Evolutionary conservation across 2,113 vertebrate species (phyloP).

Genomic region (Microtus montanus): DNA sequence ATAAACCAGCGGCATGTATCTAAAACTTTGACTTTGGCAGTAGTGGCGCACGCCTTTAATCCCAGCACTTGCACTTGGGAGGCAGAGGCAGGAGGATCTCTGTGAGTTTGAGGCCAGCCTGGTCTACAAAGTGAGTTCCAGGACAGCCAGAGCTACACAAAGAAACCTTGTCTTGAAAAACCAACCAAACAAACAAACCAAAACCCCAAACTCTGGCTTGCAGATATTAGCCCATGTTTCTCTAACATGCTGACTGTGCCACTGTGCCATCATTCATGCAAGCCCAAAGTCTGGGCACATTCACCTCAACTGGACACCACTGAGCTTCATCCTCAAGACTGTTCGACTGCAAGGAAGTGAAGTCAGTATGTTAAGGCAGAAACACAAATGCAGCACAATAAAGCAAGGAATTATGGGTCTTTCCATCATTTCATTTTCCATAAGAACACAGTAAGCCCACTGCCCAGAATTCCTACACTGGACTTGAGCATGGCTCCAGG

Average conservation of each 20-base stretch:
- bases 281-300: neutral
- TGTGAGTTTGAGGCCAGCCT: too few species aligned
- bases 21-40: neutral
- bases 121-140: too few species aligned
- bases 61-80: too few species aligned
- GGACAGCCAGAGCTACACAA: too few species aligned
- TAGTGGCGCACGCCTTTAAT: too few species aligned
- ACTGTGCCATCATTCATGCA: neutral
- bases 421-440: neutral
- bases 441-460: neutral
- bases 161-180: too few species aligned
- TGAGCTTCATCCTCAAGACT: neutral
- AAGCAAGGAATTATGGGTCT: neutral
- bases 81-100: too few species aligned
- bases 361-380: neutral
- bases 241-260: neutral
- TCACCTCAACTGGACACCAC: neutral
- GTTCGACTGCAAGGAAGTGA: neutral
- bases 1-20: neutral
- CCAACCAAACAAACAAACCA: too few species aligned
- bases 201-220: neutral
- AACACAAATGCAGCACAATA: neutral
- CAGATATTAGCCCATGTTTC: neutral
- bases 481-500: slow-evolving; percentile 6
- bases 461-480: neutral